Evolutionary conservation across 64 coral and sea anemone genomes (phyloP), one percentile per base, ranked within the genome.

Genomic region (Montipora sp.): DNA sequence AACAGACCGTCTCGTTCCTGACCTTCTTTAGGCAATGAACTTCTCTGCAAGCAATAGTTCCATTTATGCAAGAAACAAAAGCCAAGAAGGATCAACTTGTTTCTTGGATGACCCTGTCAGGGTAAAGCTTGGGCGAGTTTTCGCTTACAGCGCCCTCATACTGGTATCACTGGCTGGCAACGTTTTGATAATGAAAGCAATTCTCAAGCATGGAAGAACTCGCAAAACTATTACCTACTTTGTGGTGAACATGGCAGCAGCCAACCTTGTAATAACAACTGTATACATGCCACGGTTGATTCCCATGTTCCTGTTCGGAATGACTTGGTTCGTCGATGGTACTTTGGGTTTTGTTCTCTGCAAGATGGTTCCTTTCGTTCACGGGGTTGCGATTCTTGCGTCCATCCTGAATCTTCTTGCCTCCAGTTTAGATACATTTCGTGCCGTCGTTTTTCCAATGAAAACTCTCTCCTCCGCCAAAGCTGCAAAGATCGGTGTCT

Each of bases 201-300:
- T 85, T 19, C 47, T 18, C 19, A 69, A 49, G 47, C 27, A 85
- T 48, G 65, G 65, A 10, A 85, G 65, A 71, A 15, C 18, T 9
- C 63, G 65, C 1, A 72, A 71, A 71, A 85, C 82, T 10, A 66
- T 85, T 22, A 85, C 68, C 19, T 85, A 70, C 7, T 3, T 63
- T n/a, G 82, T 85, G 0, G 47, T 85, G 45, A 85, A 85, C n/a
- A 85, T 85, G 63, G 45, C 63, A 0, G 65, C 20, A 3, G 82
- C 82, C 6, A 85, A 48, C 50, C 65, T 85, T 71, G 46, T 85
- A 1, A 85, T 85, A 8, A 85, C 82, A 48, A 71, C 45, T 6
- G 14, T 47, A 9, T 85, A 85, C 18, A 85, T 85, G 82, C 82
- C 82, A 36, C 48, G 82, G 18, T 70, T 85, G 20, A 85, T 85